Evolutionary conservation across 1,140 invertebrate species (phyloP).

Genomic region (Atta colombica): DNA sequence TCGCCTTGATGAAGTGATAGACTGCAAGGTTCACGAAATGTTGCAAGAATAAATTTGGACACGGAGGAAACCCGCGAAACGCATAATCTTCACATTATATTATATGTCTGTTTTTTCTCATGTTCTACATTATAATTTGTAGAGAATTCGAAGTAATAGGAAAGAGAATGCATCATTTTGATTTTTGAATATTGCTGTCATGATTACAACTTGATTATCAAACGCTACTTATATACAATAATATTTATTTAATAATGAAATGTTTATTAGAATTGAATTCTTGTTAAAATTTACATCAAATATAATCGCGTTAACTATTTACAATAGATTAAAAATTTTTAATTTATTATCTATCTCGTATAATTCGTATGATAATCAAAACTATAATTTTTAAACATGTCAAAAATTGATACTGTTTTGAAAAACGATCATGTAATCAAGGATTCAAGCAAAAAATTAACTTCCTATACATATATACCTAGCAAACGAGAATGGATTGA

Average conservation of each 20-base stretch:
- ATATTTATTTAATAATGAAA: conserved; percentile 14
- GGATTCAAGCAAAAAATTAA: conserved; percentile 74
- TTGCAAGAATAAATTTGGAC: no score
- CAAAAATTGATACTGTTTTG: conserved; percentile 79
- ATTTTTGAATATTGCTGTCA: neutral
- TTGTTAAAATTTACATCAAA: conserved; percentile 9
- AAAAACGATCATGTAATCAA: conserved; percentile 60
- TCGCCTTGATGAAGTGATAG: no score
- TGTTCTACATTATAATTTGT: neutral
- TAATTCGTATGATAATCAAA: conserved; percentile 49
- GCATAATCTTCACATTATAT: neutral
- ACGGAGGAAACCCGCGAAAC: no score
- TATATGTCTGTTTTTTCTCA: neutral
- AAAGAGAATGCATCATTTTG: neutral
- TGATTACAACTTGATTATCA: neutral
- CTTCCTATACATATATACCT: conserved; percentile 62
- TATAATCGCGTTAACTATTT: neutral
- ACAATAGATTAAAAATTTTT: neutral
- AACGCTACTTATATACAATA: neutral
- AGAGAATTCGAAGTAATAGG: neutral
- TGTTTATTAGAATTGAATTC: neutral
- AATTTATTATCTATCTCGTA: neutral
- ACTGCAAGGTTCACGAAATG: no score
- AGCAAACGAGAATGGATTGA: no score
- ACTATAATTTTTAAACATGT: conserved; percentile 26